Percentiles rank a stretch among this genome's conserved stretches.
phyloP scores from a whole-genome alignment of 2,888 invertebrate species.

The Drosophila putrida region DNA sequence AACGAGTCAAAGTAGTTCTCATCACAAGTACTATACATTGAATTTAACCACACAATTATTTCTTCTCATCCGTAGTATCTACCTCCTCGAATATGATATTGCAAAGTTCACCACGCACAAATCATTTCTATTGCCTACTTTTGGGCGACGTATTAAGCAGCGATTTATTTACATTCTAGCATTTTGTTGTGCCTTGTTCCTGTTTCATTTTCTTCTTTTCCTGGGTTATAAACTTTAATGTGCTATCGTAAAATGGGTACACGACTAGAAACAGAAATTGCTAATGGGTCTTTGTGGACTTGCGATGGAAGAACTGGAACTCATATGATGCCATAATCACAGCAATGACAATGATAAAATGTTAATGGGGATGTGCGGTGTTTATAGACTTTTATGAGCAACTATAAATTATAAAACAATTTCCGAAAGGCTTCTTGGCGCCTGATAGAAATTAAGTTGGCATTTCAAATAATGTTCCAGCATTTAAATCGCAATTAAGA shows the following conservation, averaged over 20 bases:
- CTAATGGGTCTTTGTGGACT: constrained; percentile 45
- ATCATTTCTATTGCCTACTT: constrained; percentile 9
- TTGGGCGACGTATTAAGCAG: background rate
- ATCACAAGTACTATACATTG: no score
- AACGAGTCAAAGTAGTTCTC: background rate
- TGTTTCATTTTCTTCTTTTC: constrained; percentile 16
- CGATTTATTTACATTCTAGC: constrained; percentile 50
- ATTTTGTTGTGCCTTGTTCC: constrained; percentile 42
- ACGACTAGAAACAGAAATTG: constrained; percentile 33
- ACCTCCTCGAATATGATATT: background rate
- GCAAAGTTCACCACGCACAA: background rate
- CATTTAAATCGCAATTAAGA: constrained; percentile 73
- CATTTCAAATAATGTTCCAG: constrained; percentile 61
- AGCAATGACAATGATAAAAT: constrained; percentile 66
- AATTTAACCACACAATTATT: no score
- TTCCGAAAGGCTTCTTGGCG: constrained; percentile 33
- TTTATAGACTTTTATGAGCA: constrained; percentile 54
- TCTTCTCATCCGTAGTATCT: no score
- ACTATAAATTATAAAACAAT: constrained; percentile 76
- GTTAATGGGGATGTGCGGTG: constrained; percentile 44
- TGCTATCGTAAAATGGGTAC: constrained; percentile 63
- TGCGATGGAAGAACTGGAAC: constrained; percentile 4
- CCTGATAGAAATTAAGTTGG: constrained; percentile 19
- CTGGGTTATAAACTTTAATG: constrained; percentile 70
- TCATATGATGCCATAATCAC: constrained; percentile 62